These are phyloP conservation scores for Ephestia elutella DNA, from an alignment of 1,140 invertebrate species.

Conservation along the genomic window DNA sequence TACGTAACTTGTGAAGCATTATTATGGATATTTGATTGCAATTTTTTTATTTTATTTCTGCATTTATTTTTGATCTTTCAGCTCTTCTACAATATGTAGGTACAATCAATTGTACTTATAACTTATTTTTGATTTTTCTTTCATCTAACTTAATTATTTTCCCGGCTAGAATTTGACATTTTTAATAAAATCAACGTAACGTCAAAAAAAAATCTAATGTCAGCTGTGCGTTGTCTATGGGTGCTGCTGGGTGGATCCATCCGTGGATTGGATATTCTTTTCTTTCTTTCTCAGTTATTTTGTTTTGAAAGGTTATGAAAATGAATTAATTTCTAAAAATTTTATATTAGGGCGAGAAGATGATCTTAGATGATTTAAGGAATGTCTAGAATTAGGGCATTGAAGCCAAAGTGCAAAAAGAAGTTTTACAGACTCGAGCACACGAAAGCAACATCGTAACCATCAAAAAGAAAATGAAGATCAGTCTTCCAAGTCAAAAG, in stretches of 20 bases:
- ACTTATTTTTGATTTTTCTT: too few species aligned
- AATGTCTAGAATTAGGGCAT: constrained; percentile 62
- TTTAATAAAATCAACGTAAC: not conserved
- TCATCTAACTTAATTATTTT: not conserved
- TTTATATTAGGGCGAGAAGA: not conserved
- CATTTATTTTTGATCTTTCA: not conserved
- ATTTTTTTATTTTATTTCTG: not conserved
- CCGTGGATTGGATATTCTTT: too few species aligned
- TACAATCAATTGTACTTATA: too few species aligned
- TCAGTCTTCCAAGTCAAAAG: constrained; percentile 35
- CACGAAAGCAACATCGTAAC: constrained; percentile 29
- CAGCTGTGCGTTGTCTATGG: too few species aligned
- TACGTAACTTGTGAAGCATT: not conserved
- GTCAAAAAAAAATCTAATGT: not conserved
- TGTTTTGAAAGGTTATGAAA: not conserved
- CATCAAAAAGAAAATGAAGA: constrained; percentile 40
- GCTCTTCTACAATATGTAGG: too few species aligned
- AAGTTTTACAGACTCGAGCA: constrained; percentile 30
- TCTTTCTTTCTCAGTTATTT: constrained; percentile 1
- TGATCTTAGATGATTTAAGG: constrained; percentile 10
- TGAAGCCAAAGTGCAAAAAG: constrained; percentile 47
- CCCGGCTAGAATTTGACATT: not conserved
- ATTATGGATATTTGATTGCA: not conserved
- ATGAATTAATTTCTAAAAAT: constrained; percentile 4
- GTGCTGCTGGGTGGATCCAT: too few species aligned